Evolutionary conservation across 1,140 invertebrate genomes (phyloP).

Genomic region (Musca domestica): DNA sequence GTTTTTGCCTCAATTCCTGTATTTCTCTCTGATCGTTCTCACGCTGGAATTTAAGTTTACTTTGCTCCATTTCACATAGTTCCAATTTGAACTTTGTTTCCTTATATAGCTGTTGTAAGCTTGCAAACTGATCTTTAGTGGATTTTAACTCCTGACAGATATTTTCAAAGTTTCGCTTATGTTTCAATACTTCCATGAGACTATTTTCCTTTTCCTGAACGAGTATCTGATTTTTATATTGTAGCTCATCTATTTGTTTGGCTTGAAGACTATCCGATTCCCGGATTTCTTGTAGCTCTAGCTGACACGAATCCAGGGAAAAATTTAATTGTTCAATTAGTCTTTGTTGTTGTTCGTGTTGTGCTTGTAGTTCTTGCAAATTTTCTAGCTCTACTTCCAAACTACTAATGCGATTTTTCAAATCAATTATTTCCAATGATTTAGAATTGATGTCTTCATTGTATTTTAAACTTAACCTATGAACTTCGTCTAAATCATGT

Average conservation of each 20-base stretch:
- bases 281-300: constrained; percentile 33
- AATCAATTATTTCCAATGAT: constrained; percentile 38
- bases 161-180: constrained; percentile 10
- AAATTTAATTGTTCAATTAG: constrained; percentile 43
- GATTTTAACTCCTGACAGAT: constrained; percentile 32
- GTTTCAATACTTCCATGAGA: constrained; percentile 17
- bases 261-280: constrained; percentile 32
- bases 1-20: constrained; percentile 24
- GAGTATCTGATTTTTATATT: neutral
- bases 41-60: constrained; percentile 25
- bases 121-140: constrained; percentile 31
- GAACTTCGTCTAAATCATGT: constrained; percentile 38
- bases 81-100: constrained; percentile 30
- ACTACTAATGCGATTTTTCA: constrained; percentile 36
- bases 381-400: constrained; percentile 36
- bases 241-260: constrained; percentile 34
- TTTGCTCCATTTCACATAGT: constrained; percentile 27
- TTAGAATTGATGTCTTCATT: constrained; percentile 43
- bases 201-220: constrained; percentile 31
- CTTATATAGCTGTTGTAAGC: constrained; percentile 33
- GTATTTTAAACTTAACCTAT: constrained; percentile 40
- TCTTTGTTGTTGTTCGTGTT: constrained; percentile 40
- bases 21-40: constrained; percentile 27
- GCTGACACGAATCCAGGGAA: constrained; percentile 33
- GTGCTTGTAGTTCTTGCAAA: constrained; percentile 37